Percentiles rank a stretch among this genome's conserved stretches.
Conservation (phyloP, 2,888 invertebrate species). For the Ectobius pallidus region DNA sequence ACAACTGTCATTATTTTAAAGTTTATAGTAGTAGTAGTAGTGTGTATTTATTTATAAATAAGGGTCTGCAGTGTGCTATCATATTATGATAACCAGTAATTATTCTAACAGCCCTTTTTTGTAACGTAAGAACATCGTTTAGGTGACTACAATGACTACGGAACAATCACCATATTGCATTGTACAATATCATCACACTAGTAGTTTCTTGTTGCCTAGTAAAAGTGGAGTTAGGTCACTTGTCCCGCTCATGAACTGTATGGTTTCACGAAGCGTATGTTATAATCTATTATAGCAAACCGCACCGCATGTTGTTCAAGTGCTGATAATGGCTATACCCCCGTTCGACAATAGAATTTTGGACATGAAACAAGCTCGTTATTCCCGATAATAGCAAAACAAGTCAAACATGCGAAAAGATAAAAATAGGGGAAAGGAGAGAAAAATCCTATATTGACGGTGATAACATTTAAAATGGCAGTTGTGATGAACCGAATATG, state of each 20-base stretch:
- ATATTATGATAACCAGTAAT: no score
- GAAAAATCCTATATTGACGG: not conserved
- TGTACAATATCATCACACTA: no score
- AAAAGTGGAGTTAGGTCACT: no score
- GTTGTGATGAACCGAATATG: not conserved
- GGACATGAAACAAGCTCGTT: conserved; percentile 29
- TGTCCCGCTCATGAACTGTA: not conserved
- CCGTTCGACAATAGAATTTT: conserved; percentile 27
- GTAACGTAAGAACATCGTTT: no score
- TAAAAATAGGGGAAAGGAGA: not conserved
- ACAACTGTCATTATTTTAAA: no score
- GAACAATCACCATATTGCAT: no score
- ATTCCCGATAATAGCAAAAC: conserved; percentile 25
- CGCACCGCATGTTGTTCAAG: conserved; percentile 27
- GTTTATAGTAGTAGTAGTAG: no score
- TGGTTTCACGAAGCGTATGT: not conserved
- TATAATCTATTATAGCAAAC: conserved; percentile 27
- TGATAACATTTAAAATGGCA: conserved; percentile 7
- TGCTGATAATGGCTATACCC: conserved; percentile 22
- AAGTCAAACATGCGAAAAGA: conserved; percentile 25
- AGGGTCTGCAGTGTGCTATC: no score
- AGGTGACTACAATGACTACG: no score
- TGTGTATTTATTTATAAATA: no score
- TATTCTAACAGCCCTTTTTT: no score
- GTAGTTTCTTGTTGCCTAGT: no score